Percentiles rank a stretch among this genome's conserved stretches.
Evolutionary conservation across 2,113 vertebrate species (phyloP).

Genomic region (Acanthisitta chloris): DNA sequence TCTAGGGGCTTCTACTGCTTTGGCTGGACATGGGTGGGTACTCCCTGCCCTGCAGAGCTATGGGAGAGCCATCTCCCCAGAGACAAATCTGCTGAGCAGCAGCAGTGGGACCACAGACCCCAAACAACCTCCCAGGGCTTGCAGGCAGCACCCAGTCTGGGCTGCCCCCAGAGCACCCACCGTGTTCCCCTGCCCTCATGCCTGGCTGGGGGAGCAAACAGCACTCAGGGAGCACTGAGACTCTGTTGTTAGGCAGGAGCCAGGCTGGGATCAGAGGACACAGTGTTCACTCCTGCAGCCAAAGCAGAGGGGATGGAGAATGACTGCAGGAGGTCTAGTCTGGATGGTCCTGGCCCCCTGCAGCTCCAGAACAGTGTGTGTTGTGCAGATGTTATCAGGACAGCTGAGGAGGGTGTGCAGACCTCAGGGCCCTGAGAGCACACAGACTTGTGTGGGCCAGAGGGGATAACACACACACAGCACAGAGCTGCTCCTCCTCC

Average conservation of each 20-base stretch:
- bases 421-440: neutral
- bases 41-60: neutral
- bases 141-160: neutral
- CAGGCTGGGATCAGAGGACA: fast-evolving
- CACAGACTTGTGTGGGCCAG: fast-evolving
- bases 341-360: fast-evolving
- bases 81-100: neutral
- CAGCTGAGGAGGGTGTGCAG: neutral
- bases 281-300: neutral
- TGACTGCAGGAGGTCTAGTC: neutral
- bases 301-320: neutral
- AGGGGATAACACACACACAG: neutral
- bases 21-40: fast-evolving
- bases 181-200: neutral
- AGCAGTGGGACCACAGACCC: fast-evolving
- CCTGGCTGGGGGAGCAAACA: neutral
- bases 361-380: neutral
- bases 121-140: neutral
- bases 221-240: neutral
- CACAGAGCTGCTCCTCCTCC: neutral
- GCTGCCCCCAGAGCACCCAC: neutral
- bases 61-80: fast-evolving
- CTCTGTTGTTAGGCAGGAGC: neutral
- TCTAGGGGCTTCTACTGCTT: neutral
- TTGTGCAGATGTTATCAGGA: neutral